Evolutionary conservation across 1,140 invertebrate species (phyloP).

Genomic region (Plectrocnemia conspersa): DNA sequence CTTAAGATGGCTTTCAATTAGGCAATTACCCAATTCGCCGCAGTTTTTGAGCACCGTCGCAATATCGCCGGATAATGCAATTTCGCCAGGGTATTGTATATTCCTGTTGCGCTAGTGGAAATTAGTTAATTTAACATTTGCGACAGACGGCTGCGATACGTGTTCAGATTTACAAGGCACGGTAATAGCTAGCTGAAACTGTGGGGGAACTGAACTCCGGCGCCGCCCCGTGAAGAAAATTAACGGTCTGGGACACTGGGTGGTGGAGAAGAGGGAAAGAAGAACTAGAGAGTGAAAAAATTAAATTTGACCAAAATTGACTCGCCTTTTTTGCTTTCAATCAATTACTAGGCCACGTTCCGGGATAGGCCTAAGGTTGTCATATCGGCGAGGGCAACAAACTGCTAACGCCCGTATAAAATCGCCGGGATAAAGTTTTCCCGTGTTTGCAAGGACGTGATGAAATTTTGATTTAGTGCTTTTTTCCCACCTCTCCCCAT

Average conservation of each 20-base stretch:
- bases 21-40: too few relatives aligned
- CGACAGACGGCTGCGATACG: slow-evolving; percentile 31
- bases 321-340: too few relatives aligned
- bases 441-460: slow-evolving; percentile 33
- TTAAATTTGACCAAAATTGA: too few relatives aligned
- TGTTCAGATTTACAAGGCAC: slow-evolving; percentile 22
- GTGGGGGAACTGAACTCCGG: too few relatives aligned
- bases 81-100: slow-evolving; percentile 21
- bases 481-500: slow-evolving; percentile 11
- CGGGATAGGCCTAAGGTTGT: slow-evolving; percentile 7
- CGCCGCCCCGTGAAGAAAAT: too few relatives aligned
- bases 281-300: too few relatives aligned
- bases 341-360: too few relatives aligned
- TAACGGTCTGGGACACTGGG: too few relatives aligned
- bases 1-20: too few relatives aligned
- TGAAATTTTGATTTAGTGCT: slow-evolving; percentile 35
- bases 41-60: too few relatives aligned
- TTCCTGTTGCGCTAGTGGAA: slow-evolving; percentile 23
- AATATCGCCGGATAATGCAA: background rate
- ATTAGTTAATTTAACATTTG: slow-evolving; percentile 35
- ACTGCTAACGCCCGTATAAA: slow-evolving; percentile 16
- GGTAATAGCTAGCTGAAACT: slow-evolving; percentile 2
- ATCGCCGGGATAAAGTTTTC: slow-evolving; percentile 32
- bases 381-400: slow-evolving; percentile 10
- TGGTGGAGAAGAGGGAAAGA: too few relatives aligned